These are phyloP conservation scores for Spinus olivaceus DNA, from an alignment of 2,797 vertebrate genomes.

Conservation along the genomic window DNA sequence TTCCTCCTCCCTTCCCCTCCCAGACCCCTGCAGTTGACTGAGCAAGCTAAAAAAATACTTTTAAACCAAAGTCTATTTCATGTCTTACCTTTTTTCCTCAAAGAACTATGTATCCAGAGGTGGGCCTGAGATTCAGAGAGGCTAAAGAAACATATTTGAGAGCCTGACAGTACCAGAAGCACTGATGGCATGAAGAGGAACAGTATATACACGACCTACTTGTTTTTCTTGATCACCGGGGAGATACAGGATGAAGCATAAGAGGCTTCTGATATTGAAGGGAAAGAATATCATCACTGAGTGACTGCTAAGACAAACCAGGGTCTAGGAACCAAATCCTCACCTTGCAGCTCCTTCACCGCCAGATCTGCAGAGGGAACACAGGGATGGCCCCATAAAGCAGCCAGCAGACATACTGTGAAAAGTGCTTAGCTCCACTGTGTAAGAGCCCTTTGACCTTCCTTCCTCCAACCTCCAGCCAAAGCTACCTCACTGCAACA, in stretches of 20 bases:
- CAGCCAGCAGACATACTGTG: not conserved
- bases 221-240: not conserved
- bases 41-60: not conserved
- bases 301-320: not conserved
- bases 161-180: not conserved
- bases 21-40: not conserved
- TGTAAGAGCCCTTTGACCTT: not conserved
- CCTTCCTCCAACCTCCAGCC: not conserved
- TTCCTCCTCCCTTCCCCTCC: not conserved
- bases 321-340: not conserved
- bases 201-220: not conserved
- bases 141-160: not conserved
- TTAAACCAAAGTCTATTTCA: not conserved
- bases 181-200: not conserved
- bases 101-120: not conserved
- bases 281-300: not conserved
- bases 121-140: not conserved
- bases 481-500: not conserved
- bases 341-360: constrained; percentile 59
- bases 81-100: not conserved
- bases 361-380: constrained; percentile 57
- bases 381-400: not conserved
- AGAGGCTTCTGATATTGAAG: not conserved
- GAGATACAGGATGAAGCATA: not conserved
- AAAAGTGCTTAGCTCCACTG: not conserved